Base-by-base conservation (phyloP, 1,140 invertebrate species). In the Bombus waltoni region DNA sequence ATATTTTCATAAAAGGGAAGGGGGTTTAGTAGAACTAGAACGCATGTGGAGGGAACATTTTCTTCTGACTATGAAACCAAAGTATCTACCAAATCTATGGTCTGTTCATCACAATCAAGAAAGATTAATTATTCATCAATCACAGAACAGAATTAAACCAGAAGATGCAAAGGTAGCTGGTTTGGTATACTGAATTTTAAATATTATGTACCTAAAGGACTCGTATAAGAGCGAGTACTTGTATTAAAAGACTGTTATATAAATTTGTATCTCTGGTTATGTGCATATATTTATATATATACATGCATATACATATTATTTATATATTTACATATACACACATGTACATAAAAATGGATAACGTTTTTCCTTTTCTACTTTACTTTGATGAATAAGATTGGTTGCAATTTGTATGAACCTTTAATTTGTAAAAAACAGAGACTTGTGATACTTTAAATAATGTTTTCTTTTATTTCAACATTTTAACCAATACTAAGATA, bases 21-120 rank as follows among this genome's bases (percentile, higher is more conserved):
- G 95, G 6, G 97, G 97, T n/a, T 94, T 98, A 4, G 93, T 97
- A 2, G 94, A 96, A 71, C 95, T 98, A 68, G 97, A 98, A 92
- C 96, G 96, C 85, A 89, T 96, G 78, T 98, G 98, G 98, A 94
- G 98, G 18, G 95, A 98, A 92, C 97, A 98, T 93, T 98, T 98
- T 93, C 89, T 98, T 13, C 91, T 95, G 1, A 96, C 95, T 4
- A 98, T 98, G 98, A 93, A 97, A 53, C 98, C 98, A 0, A 93
- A 96, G 65, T 96, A 95, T 94, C 95, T 98, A 91, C 98, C 98
- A 1, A 93, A 96, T 10, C 94, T 97, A 70, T 98, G 98, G 98
- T 98, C 97, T 75, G 94, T 97, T 32, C 96, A 96, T 86, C 97
- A 98, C 89, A 97, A 96, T 90, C 96, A 96, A 75, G 95, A 97